A percentile compares a stretch with the other conserved stretches of the same genome.
phyloP scores from a whole-genome alignment of 1,140 invertebrate genomes.

The Olivierus martensii region DNA sequence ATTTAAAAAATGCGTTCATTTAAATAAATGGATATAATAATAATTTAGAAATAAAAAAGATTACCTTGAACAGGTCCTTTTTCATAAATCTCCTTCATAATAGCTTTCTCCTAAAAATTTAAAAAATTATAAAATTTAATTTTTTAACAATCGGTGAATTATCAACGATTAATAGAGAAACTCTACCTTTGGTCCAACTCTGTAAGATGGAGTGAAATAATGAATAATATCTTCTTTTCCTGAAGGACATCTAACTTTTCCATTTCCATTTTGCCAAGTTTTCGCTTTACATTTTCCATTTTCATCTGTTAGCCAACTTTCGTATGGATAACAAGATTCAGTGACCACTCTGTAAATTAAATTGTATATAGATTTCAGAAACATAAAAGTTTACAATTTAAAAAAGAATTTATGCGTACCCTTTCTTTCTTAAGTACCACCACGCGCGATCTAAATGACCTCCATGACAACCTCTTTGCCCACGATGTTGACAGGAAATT shows the following conservation, averaged over 20 bases:
- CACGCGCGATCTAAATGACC: constrained; percentile 81
- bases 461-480: constrained; percentile 65
- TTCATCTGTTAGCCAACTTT: constrained; percentile 26
- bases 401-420: constrained; percentile 39
- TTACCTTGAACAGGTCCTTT: constrained; percentile 90
- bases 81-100: constrained; percentile 77
- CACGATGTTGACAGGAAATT: constrained; percentile 62
- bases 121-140: not conserved
- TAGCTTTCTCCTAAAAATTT: constrained; percentile 48
- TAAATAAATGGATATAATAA: no score
- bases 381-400: no score
- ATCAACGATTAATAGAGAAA: constrained; percentile 11
- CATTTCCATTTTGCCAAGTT: constrained; percentile 7
- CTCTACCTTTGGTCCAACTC: constrained; percentile 12
- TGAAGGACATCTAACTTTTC: constrained; percentile 3
- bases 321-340: constrained; percentile 37
- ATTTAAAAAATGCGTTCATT: constrained; percentile 3
- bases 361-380: no score
- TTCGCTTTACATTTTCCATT: constrained; percentile 36
- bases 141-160: not conserved
- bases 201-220: constrained; percentile 61
- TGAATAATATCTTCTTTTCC: constrained; percentile 7
- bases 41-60: no score
- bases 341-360: constrained; percentile 25
- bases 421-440: constrained; percentile 66